Percentiles rank a stretch among this genome's conserved stretches.
Conservation (phyloP, 2,113 vertebrate genomes). For the Malurus alboscapulatus region DNA sequence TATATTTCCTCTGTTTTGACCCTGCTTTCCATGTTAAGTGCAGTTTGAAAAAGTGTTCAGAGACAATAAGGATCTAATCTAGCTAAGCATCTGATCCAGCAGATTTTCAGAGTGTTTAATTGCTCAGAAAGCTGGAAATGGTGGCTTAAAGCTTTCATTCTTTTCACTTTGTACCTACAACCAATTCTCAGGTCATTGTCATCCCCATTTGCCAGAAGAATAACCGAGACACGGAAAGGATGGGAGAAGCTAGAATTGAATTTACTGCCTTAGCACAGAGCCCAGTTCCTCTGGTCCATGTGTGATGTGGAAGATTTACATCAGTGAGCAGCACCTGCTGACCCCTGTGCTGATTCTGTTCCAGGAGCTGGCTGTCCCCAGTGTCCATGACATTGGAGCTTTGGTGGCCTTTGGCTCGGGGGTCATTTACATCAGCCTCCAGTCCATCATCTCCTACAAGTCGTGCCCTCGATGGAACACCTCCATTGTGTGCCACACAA, state of each 20-base stretch:
- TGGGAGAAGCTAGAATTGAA: background rate
- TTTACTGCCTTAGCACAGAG: background rate
- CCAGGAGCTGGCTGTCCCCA: conserved; percentile 80
- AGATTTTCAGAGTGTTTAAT: background rate
- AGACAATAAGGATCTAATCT: background rate
- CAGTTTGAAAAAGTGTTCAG: background rate
- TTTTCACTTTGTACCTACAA: background rate
- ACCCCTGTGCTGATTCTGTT: conserved; percentile 11
- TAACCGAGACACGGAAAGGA: background rate
- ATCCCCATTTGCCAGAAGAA: background rate
- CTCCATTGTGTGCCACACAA: conserved; percentile 52
- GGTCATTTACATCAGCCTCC: conserved; percentile 79
- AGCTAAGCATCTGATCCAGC: background rate
- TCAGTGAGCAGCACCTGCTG: background rate
- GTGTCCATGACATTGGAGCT: conserved; percentile 84
- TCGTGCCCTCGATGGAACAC: conserved; percentile 77
- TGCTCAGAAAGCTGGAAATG: background rate
- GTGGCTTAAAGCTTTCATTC: background rate
- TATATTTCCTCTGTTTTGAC: background rate
- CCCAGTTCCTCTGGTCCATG: background rate
- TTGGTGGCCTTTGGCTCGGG: conserved; percentile 84
- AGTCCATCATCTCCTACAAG: conserved; percentile 80
- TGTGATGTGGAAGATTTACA: background rate
- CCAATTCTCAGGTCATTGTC: background rate
- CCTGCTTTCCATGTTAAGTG: background rate